phyloP scores from a whole-genome alignment of 92 coral and sea anemone species.

The Hydrozoanthus gracilis region DNA sequence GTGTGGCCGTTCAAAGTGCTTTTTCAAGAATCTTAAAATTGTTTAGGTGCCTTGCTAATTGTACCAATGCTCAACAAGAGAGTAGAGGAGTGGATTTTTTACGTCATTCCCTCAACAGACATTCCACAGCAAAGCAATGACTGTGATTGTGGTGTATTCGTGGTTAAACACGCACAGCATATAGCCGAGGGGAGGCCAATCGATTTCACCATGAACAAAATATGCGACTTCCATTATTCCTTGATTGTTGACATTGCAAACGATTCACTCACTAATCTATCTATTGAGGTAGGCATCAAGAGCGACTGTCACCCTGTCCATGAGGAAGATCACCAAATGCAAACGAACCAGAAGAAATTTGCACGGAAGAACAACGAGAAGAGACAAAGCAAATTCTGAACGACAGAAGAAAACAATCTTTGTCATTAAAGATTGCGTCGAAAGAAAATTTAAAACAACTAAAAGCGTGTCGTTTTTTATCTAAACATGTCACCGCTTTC shows the following conservation, averaged over 20 bases:
- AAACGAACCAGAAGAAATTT: too few relatives aligned
- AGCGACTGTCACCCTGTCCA: too few relatives aligned
- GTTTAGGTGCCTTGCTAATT: too few relatives aligned
- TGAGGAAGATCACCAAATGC: too few relatives aligned
- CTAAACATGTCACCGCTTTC: too few relatives aligned
- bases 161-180: constrained; percentile 53
- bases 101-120: constrained; percentile 23
- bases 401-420: too few relatives aligned
- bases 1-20: constrained; percentile 35
- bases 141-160: constrained; percentile 54
- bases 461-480: too few relatives aligned
- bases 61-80: not conserved
- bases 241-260: constrained; percentile 16
- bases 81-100: constrained; percentile 31
- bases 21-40: constrained; percentile 40
- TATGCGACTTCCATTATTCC: constrained; percentile 41
- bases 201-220: constrained; percentile 33
- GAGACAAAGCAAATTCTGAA: too few relatives aligned
- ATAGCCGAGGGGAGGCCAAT: constrained; percentile 35
- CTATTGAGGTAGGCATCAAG: too few relatives aligned
- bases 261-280: not conserved
- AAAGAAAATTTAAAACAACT: too few relatives aligned
- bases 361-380: too few relatives aligned
- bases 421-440: too few relatives aligned
- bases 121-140: constrained; percentile 42